These are phyloP conservation scores for Muscicapa striata DNA, from an alignment of 2,797 vertebrate genomes.

Conservation along the genomic window DNA sequence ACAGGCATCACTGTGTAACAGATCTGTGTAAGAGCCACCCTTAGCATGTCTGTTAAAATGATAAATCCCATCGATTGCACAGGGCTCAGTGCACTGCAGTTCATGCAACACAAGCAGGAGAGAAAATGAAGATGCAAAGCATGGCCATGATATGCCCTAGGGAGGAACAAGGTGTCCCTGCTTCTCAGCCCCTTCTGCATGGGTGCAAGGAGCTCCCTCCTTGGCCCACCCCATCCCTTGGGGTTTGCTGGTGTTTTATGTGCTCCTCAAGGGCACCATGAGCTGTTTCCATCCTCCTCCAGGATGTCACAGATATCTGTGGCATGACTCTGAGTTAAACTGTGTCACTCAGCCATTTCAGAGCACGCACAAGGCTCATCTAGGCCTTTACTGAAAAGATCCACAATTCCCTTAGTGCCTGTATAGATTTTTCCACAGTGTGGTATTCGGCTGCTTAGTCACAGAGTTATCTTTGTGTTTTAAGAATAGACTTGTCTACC, in stretches of 20 bases:
- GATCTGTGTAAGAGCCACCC: background rate
- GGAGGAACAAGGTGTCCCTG: background rate
- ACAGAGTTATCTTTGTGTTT: constrained; percentile 4
- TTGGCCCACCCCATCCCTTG: accelerated
- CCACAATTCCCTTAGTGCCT: background rate
- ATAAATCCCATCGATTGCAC: background rate
- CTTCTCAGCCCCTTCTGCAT: background rate
- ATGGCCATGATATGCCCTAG: background rate
- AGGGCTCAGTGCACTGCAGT: background rate
- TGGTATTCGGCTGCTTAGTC: constrained; percentile 47
- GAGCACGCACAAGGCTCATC: background rate
- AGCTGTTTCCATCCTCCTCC: background rate
- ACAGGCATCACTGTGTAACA: background rate
- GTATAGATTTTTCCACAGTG: constrained; percentile 27
- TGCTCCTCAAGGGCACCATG: background rate
- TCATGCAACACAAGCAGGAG: background rate
- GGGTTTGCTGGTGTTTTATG: background rate
- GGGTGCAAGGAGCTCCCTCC: background rate
- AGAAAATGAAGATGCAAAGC: background rate
- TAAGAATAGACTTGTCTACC: background rate
- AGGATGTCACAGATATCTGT: background rate
- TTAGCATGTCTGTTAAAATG: background rate
- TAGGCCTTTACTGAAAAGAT: constrained; percentile 1
- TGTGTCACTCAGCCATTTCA: background rate
- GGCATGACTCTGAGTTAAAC: constrained; percentile 28